phyloP scores from a whole-genome alignment of 2,797 vertebrate genomes.

The Champsocephalus gunnari region DNA sequence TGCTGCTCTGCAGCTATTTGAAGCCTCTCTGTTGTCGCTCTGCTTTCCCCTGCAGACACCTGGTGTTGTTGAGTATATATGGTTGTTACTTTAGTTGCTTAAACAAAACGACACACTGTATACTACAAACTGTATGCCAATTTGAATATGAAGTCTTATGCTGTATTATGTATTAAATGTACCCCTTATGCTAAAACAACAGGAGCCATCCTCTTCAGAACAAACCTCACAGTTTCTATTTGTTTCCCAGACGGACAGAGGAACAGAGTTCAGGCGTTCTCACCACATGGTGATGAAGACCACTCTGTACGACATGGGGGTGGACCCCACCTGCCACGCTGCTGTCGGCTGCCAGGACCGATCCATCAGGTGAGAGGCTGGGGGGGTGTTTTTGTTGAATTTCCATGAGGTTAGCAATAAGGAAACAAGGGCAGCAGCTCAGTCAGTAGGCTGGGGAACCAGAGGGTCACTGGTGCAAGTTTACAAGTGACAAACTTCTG shows the following conservation, averaged over 20 bases:
- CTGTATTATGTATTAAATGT: background rate
- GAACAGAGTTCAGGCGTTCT: conserved; percentile 90
- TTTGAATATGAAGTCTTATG: background rate
- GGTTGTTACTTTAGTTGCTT: background rate
- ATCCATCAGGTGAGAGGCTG: conserved; percentile 87
- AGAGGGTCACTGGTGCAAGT: no score
- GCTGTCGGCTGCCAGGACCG: conserved; percentile 96
- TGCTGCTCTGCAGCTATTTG: no score
- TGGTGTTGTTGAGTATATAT: no score
- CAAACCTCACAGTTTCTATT: background rate
- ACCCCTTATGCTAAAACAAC: background rate
- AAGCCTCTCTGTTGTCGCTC: no score
- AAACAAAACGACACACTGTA: background rate
- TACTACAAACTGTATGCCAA: background rate
- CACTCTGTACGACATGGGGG: conserved; percentile 93
- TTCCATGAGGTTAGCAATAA: background rate
- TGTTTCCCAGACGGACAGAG: conserved; percentile 85
- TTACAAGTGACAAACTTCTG: no score
- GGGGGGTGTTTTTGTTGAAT: background rate
- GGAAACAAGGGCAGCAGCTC: background rate
- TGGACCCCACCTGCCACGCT: conserved; percentile 92
- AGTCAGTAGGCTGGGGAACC: no score
- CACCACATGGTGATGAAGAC: conserved; percentile 94
- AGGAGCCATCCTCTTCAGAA: background rate
- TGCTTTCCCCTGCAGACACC: no score